Evolutionary conservation across 2,113 vertebrate species (phyloP), one percentile per base, ranked within the genome.

Genomic region (Phyllostomus discolor): DNA sequence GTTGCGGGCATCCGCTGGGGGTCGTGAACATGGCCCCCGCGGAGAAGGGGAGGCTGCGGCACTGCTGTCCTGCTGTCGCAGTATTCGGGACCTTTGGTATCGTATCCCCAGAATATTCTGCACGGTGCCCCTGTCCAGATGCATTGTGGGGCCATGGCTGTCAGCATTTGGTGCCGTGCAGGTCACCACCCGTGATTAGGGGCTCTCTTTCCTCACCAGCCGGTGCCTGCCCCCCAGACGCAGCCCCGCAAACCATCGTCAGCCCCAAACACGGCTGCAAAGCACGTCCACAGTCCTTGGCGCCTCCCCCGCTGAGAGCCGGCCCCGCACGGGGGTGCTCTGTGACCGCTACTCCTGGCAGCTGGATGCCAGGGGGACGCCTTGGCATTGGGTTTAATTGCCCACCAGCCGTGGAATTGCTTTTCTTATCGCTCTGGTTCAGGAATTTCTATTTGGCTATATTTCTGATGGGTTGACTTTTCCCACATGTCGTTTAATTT

Each of bases 391-490:
- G 62, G 28, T 91, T 95, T 91, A 82, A 94, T 88, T 33, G 83
- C 73, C 72, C 62, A 86, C 19, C 78, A 93, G 54, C 59, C 54
- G 52, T 75, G 41, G 33, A 73, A 95, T 78, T 94, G 73, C 91
- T 95, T 95, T 92, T 59, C 87, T 92, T 91, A 95, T 89, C 41
- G 1, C n/a, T 73, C 17, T 75, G n/a, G 48, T 57, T 96, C 75
- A 76, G 91, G 15, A 91, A 89, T 91, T 92, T 73, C 88, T 69
- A 88, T 73, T 95, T 91, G 46, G 80, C 78, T 85, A 46, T 92
- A 86, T 95, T 96, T 94, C 62, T 93, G 64, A 57, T 48, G 79
- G 82, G 91, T 93, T 35, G 82, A 91, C 46, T 28, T 97, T 96
- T 94, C 62, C 52, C 88, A 26, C 59, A 94, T 81, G 75, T 57